These are phyloP conservation scores for Ceyx erithaca DNA, from an alignment of 2,797 vertebrate genomes.

Conservation along the genomic window DNA sequence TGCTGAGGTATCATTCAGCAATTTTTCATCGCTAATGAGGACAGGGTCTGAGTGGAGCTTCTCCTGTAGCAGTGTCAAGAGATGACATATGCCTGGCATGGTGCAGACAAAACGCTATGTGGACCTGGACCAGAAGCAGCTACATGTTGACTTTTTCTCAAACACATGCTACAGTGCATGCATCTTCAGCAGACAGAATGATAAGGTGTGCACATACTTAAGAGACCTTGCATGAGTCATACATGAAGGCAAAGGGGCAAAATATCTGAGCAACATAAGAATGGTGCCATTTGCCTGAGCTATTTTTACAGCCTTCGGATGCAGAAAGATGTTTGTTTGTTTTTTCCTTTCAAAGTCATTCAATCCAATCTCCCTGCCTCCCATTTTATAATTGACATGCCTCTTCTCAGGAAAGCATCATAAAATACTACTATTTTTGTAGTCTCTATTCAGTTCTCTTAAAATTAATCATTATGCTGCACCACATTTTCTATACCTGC, in stretches of 20 bases:
- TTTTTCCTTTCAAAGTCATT: background rate
- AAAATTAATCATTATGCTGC: background rate
- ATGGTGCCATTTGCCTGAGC: background rate
- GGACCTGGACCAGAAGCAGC: background rate
- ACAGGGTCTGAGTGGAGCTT: background rate
- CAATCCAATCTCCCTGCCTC: background rate
- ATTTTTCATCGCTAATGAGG: background rate
- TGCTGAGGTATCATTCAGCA: background rate
- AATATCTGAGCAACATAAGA: background rate
- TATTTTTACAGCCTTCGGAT: background rate
- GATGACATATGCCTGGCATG: background rate
- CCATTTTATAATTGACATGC: background rate
- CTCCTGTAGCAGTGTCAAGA: background rate
- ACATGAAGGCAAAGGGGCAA: background rate
- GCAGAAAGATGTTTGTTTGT: background rate
- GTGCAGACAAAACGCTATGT: background rate
- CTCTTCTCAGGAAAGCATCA: background rate
- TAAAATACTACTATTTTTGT: background rate
- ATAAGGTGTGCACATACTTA: background rate
- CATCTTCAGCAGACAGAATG: background rate
- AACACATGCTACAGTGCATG: rapidly evolving
- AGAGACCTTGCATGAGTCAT: background rate
- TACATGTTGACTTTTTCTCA: background rate
- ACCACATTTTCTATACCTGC: background rate
- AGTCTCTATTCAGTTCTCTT: background rate